Evolutionary conservation across 2,797 vertebrate species (phyloP).

Genomic region (Eremophila alpestris): DNA sequence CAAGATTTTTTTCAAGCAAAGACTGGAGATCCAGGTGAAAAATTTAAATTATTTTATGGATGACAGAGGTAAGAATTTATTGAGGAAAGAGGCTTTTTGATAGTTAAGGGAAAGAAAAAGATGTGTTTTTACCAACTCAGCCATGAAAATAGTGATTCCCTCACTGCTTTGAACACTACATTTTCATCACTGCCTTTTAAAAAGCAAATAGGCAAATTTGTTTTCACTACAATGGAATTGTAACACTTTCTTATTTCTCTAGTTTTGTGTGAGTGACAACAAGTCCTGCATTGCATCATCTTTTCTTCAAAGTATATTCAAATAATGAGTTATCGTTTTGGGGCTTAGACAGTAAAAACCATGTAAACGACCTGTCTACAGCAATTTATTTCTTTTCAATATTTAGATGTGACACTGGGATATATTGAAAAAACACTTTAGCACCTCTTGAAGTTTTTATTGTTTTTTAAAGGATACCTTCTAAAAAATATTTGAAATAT

Average conservation of each 20-base stretch:
- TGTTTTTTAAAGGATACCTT: not conserved
- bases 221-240: not conserved
- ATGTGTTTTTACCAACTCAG: not conserved
- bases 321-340: not conserved
- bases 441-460: not conserved
- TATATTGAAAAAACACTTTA: not conserved
- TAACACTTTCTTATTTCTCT: not conserved
- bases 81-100: not conserved
- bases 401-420: not conserved
- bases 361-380: not conserved
- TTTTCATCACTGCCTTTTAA: not conserved
- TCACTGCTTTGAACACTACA: not conserved
- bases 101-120: not conserved
- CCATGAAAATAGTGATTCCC: not conserved
- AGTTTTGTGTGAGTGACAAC: not conserved
- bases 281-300: not conserved
- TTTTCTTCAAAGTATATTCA: not conserved
- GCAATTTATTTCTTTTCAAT: not conserved
- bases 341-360: not conserved
- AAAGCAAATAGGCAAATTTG: not conserved
- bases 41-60: not conserved
- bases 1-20: not conserved
- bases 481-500: not conserved
- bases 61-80: not conserved
- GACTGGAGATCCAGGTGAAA: not conserved